These are phyloP conservation scores for Hemistola chrysoprasaria DNA, from an alignment of 2,888 invertebrate genomes.

Conservation along the genomic window DNA sequence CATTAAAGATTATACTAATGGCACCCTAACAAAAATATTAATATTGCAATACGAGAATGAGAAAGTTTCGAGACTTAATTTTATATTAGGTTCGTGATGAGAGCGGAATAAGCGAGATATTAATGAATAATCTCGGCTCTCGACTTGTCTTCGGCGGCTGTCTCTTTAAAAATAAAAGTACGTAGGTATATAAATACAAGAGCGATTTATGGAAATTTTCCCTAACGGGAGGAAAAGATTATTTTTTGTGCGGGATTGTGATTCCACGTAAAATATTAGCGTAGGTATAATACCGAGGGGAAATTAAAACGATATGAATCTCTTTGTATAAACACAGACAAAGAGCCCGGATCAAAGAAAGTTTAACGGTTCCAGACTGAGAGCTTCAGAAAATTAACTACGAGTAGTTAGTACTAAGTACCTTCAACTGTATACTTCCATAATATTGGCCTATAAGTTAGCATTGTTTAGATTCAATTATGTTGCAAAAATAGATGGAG, in stretches of 20 bases:
- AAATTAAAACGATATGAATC: slow-evolving; percentile 62
- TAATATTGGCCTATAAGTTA: too few relatives aligned
- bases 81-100: slow-evolving; percentile 48
- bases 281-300: slow-evolving; percentile 59
- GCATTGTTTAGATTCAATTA: too few relatives aligned
- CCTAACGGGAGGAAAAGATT: slow-evolving; percentile 48
- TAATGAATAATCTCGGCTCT: slow-evolving; percentile 47
- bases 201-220: slow-evolving; percentile 50
- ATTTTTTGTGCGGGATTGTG: slow-evolving; percentile 51
- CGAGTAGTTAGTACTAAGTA: too few relatives aligned
- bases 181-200: slow-evolving; percentile 45
- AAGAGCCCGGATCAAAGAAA: slow-evolving; percentile 29
- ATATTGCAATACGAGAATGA: slow-evolving; percentile 60
- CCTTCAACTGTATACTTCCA: too few relatives aligned
- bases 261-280: slow-evolving; percentile 62
- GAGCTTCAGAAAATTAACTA: slow-evolving; percentile 4
- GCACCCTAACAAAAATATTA: slow-evolving; percentile 57
- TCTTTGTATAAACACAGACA: slow-evolving; percentile 47
- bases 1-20: slow-evolving; percentile 55
- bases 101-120: slow-evolving; percentile 53
- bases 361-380: slow-evolving; percentile 15
- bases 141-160: slow-evolving; percentile 52
- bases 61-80: slow-evolving; percentile 56
- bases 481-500: too few relatives aligned
- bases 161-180: slow-evolving; percentile 42